Percentiles rank a stretch among this genome's conserved stretches.
Evolutionary conservation across 2,797 vertebrate genomes (phyloP).

Genomic region (Onychomys leucogaster): DNA sequence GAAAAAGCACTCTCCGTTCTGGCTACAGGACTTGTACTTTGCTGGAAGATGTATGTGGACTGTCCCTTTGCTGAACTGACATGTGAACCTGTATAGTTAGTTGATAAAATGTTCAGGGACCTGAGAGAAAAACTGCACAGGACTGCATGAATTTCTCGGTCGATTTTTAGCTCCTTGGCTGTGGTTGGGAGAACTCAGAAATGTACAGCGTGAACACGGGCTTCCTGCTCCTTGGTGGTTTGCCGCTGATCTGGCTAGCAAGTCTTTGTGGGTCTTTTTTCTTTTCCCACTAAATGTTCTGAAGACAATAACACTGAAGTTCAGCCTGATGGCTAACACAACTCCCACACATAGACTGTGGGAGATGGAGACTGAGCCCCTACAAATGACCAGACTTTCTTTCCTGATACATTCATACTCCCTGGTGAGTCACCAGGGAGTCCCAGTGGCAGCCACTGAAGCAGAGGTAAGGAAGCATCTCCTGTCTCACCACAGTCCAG

Average conservation of each 20-base stretch:
- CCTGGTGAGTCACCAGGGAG: not conserved
- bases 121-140: slow-evolving; percentile 46
- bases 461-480: not conserved
- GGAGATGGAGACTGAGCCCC: not conserved
- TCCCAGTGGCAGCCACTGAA: not conserved
- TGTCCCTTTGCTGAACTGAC: not conserved
- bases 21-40: not conserved
- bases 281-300: not conserved
- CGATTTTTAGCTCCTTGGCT: slow-evolving; percentile 25
- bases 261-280: not conserved
- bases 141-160: slow-evolving; percentile 50
- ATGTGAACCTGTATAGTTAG: not conserved
- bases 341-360: not conserved
- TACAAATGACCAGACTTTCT: not conserved
- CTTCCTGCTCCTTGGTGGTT: not conserved
- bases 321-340: not conserved
- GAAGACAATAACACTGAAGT: slow-evolving; percentile 45
- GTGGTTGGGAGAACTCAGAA: slow-evolving; percentile 19
- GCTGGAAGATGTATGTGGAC: slow-evolving; percentile 6
- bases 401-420: not conserved
- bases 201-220: not conserved
- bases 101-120: slow-evolving; percentile 61
- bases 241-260: not conserved
- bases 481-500: not conserved
- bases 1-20: not conserved